Conservation (phyloP, 2,113 vertebrate genomes). For the Gorilla gorilla region DNA sequence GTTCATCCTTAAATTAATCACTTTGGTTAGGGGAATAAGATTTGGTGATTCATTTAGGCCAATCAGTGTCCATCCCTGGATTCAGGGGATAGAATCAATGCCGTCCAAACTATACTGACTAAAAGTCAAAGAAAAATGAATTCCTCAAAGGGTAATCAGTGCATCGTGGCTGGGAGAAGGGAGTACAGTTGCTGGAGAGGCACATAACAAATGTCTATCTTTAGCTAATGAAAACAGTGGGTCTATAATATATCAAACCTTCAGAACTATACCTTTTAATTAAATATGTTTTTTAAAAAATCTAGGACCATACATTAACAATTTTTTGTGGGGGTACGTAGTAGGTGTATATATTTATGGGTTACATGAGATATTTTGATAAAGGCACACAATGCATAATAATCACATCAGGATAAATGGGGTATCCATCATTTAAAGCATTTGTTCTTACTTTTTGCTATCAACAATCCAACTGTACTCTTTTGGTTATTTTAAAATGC, state of each 20-base stretch:
- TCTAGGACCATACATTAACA: too few relatives aligned
- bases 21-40: neutral
- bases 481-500: too few relatives aligned
- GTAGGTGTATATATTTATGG: too few relatives aligned
- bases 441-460: too few relatives aligned
- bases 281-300: neutral
- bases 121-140: neutral
- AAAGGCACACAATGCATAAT: too few relatives aligned
- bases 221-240: conserved; percentile 20
- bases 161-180: neutral
- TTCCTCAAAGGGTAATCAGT: neutral
- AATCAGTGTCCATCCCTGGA: neutral
- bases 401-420: too few relatives aligned
- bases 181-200: neutral
- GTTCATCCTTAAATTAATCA: neutral
- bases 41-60: neutral
- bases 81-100: neutral
- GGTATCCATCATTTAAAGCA: too few relatives aligned
- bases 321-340: too few relatives aligned
- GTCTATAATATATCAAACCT: neutral
- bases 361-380: too few relatives aligned
- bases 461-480: too few relatives aligned
- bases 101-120: neutral
- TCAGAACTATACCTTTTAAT: neutral
- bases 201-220: neutral